These are phyloP conservation scores for Morone chrysops DNA, from an alignment of 2,113 vertebrate genomes.

Conservation along the genomic window DNA sequence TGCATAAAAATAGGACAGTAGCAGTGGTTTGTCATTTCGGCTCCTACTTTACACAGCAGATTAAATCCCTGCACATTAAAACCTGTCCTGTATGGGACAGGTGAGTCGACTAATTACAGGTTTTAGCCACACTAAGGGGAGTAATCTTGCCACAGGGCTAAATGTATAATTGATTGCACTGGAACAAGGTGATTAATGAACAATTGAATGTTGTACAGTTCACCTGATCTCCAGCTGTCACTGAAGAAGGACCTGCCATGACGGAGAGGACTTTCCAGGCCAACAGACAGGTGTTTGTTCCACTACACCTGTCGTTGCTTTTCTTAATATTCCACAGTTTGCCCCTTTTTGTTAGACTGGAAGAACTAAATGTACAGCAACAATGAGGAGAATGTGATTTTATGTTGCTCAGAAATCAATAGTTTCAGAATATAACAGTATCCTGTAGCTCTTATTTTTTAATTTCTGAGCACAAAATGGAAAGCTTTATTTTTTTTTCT, in stretches of 20 bases:
- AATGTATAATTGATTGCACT: slow-evolving; percentile 24
- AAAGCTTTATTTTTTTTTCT: neutral
- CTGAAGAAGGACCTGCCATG: slow-evolving; percentile 21
- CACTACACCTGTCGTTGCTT: neutral
- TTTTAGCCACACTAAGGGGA: neutral
- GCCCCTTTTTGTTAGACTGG: neutral
- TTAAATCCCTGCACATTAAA: neutral
- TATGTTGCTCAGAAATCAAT: neutral
- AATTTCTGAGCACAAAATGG: neutral
- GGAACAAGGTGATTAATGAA: slow-evolving; percentile 42
- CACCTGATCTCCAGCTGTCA: slow-evolving; percentile 49
- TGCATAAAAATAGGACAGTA: too few species aligned
- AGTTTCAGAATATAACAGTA: neutral
- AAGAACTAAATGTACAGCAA: neutral
- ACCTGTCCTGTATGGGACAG: neutral
- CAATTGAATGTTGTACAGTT: slow-evolving; percentile 21
- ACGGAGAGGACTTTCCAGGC: neutral
- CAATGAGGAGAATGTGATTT: neutral
- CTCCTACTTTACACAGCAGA: neutral
- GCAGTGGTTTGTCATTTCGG: neutral
- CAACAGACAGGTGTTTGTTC: slow-evolving; percentile 15
- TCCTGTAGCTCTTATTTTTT: neutral
- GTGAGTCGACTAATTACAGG: slow-evolving; percentile 41
- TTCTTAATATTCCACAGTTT: neutral
- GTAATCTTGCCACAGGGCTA: neutral